phyloP scores from a whole-genome alignment of 2,113 vertebrate species.

The Gulo gulo region DNA sequence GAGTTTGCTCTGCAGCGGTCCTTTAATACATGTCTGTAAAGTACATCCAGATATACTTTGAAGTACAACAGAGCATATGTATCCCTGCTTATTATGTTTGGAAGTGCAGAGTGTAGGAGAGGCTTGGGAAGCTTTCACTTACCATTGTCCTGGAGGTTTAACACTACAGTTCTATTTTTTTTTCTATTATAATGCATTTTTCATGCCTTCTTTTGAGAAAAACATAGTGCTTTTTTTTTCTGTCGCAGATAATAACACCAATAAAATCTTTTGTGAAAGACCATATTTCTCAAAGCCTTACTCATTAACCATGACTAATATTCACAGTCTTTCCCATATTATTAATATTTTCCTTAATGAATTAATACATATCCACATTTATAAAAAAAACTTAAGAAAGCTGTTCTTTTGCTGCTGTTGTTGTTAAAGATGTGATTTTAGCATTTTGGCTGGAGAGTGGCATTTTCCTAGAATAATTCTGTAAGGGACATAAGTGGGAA shows the following conservation, averaged over 20 bases:
- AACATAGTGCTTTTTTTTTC: neutral
- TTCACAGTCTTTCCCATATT: neutral
- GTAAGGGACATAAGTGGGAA: neutral
- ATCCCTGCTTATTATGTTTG: neutral
- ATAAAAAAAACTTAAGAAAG: neutral
- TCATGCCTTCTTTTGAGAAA: neutral
- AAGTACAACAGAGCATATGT: neutral
- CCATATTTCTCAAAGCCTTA: neutral
- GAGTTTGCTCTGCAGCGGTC: neutral
- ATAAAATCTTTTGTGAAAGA: neutral
- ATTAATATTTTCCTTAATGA: neutral
- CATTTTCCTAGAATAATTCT: constrained; percentile 10
- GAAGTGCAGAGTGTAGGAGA: neutral
- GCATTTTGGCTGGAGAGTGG: neutral
- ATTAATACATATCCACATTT: neutral
- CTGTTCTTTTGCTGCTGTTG: neutral
- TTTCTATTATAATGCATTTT: neutral
- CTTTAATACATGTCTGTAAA: neutral
- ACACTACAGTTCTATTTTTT: neutral
- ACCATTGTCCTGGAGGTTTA: neutral
- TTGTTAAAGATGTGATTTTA: neutral
- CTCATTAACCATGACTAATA: neutral
- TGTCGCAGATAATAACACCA: neutral
- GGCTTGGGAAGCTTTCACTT: neutral
- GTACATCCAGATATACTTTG: neutral